phyloP scores from a whole-genome alignment of 2,113 vertebrate species.

The Pungitius pungitius region DNA sequence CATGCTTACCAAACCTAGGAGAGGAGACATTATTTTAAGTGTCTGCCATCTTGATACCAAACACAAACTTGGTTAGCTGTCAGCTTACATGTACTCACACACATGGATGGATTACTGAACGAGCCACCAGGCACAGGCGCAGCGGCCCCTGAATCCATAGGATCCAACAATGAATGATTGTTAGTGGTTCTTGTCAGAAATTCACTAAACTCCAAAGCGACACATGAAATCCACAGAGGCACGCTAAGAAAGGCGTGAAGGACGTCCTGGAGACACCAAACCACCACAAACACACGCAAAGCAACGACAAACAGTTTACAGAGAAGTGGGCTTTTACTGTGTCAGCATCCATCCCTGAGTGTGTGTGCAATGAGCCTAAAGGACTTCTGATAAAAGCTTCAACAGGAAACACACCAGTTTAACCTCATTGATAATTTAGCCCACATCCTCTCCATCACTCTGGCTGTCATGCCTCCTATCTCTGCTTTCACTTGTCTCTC shows the following conservation, averaged over 20 bases:
- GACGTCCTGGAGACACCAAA: background rate
- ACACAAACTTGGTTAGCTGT: constrained; percentile 7
- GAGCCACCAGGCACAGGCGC: background rate
- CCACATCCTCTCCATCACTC: constrained; percentile 45
- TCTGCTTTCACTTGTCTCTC: constrained; percentile 20
- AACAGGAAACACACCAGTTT: constrained; percentile 68
- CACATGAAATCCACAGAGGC: background rate
- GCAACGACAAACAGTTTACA: background rate
- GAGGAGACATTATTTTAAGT: background rate
- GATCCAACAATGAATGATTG: background rate
- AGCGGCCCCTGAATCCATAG: background rate
- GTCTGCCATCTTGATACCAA: constrained; percentile 1
- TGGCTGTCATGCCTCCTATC: constrained; percentile 9
- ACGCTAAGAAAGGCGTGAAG: background rate
- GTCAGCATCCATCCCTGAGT: constrained; percentile 8
- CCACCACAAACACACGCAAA: background rate
- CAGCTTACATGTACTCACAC: background rate
- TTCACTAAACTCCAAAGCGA: background rate
- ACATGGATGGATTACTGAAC: constrained; percentile 1
- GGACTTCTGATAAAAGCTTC: constrained; percentile 61
- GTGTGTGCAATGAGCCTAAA: constrained; percentile 16
- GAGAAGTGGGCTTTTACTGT: background rate
- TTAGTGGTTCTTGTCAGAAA: background rate
- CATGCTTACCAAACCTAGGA: background rate
- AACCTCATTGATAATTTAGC: constrained; percentile 71